Conservation (phyloP, 1,140 invertebrate genomes). For the Diplogasteroides magnus region DNA sequence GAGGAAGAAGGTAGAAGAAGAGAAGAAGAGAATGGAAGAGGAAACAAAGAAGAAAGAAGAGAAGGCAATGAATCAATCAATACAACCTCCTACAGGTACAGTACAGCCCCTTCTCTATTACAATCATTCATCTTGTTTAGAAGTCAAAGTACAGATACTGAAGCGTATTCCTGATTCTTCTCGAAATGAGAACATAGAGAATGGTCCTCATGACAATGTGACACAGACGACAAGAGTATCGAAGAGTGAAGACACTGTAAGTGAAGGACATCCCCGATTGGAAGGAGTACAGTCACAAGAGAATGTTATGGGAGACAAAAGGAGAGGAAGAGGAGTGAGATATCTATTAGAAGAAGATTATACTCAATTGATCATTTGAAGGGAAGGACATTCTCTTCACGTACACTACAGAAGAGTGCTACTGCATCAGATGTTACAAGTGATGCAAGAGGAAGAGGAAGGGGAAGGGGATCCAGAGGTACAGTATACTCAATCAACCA, state of each 20-base stretch:
- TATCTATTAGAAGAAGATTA: not conserved
- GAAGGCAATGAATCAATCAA: conserved; percentile 9
- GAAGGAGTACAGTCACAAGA: not conserved
- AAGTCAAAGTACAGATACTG: too few relatives aligned
- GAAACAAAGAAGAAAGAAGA: not conserved
- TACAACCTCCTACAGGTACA: not conserved
- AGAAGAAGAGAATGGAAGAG: not conserved
- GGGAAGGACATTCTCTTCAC: too few relatives aligned
- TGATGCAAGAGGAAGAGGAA: not conserved
- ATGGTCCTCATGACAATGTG: too few relatives aligned
- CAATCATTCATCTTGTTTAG: too few relatives aligned
- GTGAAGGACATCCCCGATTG: not conserved
- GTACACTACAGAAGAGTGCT: not conserved
- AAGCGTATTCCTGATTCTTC: too few relatives aligned
- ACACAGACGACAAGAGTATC: too few relatives aligned
- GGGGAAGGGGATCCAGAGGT: not conserved
- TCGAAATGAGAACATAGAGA: too few relatives aligned
- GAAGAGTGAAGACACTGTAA: not conserved
- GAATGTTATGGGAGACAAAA: not conserved
- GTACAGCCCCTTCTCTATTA: too few relatives aligned
- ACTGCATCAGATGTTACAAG: not conserved
- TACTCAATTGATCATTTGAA: not conserved
- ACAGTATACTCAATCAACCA: too few relatives aligned
- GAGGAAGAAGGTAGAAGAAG: conserved; percentile 1
- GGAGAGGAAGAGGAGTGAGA: not conserved